Evolutionary conservation across 2,113 vertebrate species (phyloP).

Genomic region (Agelaius tricolor): DNA sequence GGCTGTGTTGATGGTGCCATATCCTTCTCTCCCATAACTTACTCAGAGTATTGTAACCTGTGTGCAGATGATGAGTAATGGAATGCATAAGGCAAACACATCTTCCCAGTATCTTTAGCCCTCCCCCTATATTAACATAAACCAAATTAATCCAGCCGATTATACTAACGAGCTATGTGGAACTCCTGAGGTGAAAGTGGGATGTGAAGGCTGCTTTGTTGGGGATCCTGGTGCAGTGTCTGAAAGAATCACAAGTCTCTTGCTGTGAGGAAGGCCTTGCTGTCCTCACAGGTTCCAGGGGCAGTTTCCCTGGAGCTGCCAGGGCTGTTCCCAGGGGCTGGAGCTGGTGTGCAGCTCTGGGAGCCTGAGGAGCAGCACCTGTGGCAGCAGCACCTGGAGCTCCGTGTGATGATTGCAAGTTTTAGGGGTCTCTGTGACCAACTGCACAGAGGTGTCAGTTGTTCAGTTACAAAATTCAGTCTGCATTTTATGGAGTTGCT

Average conservation of each 20-base stretch:
- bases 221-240: not conserved
- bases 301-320: not conserved
- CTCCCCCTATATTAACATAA: not conserved
- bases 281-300: fast-evolving
- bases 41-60: not conserved
- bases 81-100: not conserved
- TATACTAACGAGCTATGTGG: not conserved
- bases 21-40: not conserved
- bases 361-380: not conserved
- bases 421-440: not conserved
- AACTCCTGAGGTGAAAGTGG: not conserved
- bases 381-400: fast-evolving
- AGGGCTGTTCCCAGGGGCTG: not conserved
- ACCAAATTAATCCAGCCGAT: not conserved
- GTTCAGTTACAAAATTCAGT: not conserved
- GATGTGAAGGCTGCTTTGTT: not conserved
- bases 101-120: not conserved
- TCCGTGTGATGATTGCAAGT: not conserved
- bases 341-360: not conserved
- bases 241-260: fast-evolving
- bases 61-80: not conserved
- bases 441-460: not conserved
- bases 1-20: not conserved
- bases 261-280: not conserved
- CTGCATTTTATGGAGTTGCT: not conserved